Percentiles rank a stretch among this genome's conserved stretches.
Conservation (phyloP, 2,888 invertebrate species). For the Tyria jacobaeae region DNA sequence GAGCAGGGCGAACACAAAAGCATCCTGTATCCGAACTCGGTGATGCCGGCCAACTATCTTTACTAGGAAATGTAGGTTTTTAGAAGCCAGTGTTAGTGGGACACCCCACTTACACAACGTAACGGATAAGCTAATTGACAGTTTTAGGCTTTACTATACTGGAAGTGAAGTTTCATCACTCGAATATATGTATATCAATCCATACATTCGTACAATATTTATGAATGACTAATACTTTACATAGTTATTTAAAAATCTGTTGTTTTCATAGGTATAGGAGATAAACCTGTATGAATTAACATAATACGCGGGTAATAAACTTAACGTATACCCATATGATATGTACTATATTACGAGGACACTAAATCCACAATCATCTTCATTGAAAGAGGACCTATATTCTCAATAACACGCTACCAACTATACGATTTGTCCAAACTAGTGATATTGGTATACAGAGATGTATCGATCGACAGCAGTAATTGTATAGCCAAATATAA, state of each 20-base stretch:
- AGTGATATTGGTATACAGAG: constrained; percentile 45
- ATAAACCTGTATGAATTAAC: constrained; percentile 68
- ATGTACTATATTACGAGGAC: constrained; percentile 70
- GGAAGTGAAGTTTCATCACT: constrained; percentile 56
- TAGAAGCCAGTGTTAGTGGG: constrained; percentile 76
- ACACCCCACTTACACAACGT: constrained; percentile 71
- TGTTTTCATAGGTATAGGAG: constrained; percentile 61
- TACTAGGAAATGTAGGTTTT: constrained; percentile 83
- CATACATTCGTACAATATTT: background rate
- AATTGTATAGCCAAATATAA: constrained; percentile 44
- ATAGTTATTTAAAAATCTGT: constrained; percentile 63
- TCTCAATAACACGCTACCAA: constrained; percentile 48
- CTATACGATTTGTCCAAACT: constrained; percentile 44
- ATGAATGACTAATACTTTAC: constrained; percentile 52
- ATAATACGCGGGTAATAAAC: constrained; percentile 79
- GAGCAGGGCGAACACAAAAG: constrained; percentile 73
- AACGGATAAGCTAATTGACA: constrained; percentile 73
- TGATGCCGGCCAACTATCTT: constrained; percentile 75
- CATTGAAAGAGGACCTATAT: constrained; percentile 51
- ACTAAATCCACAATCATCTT: constrained; percentile 58
- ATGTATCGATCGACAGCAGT: constrained; percentile 32
- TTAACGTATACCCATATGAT: constrained; percentile 74
- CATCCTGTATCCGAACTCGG: constrained; percentile 79
- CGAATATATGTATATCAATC: constrained; percentile 38
- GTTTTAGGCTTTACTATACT: constrained; percentile 55